phyloP scores from a whole-genome alignment of 2,888 invertebrate genomes.

The Dione juno region DNA sequence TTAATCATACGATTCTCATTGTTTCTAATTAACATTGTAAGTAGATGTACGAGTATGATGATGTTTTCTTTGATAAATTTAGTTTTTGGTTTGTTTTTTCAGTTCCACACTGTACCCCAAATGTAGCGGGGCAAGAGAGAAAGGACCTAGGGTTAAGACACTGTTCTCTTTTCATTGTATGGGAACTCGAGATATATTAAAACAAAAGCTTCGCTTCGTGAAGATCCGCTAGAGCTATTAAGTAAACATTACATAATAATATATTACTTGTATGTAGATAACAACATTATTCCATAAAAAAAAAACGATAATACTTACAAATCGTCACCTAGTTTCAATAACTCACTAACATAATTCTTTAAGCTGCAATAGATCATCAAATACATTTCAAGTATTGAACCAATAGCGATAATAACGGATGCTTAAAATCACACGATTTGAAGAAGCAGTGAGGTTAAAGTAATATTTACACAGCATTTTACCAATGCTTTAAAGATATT shows the following conservation, averaged over 20 bases:
- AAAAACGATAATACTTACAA: neutral
- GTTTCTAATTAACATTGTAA: neutral
- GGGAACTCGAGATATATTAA: too few relatives aligned
- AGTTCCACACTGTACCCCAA: too few relatives aligned
- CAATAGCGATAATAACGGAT: neutral
- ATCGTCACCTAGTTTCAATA: neutral
- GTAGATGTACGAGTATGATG: too few relatives aligned
- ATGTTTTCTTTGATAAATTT: too few relatives aligned
- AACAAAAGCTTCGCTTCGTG: too few relatives aligned
- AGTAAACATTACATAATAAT: neutral
- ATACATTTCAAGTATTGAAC: neutral
- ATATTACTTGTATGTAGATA: neutral
- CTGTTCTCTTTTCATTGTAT: too few relatives aligned
- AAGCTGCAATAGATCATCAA: neutral
- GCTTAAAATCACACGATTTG: neutral
- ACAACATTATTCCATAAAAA: too few relatives aligned
- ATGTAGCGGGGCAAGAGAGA: too few relatives aligned
- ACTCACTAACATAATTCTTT: neutral
- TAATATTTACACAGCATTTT: neutral
- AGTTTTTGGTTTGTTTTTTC: too few relatives aligned
- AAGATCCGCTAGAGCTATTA: too few relatives aligned
- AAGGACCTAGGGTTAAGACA: too few relatives aligned
- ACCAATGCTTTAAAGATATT: neutral
- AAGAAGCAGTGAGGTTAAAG: neutral
- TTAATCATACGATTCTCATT: conserved; percentile 3